These are phyloP conservation scores for Cygnus buccinator DNA, from an alignment of 2,113 vertebrate genomes.

Conservation along the genomic window DNA sequence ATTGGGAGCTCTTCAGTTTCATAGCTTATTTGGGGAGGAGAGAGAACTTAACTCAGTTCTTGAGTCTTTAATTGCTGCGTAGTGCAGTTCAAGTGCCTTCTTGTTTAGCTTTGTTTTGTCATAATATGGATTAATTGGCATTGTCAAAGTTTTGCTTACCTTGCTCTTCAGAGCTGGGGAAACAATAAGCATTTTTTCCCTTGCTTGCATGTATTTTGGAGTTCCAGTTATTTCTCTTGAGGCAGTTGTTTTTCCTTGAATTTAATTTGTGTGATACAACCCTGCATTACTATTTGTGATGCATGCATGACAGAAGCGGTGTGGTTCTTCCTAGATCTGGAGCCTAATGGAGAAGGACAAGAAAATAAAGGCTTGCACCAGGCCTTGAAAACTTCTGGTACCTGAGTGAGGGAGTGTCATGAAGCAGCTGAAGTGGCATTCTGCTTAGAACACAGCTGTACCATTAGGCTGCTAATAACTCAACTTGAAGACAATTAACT, in stretches of 20 bases:
- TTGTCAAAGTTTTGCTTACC: not conserved
- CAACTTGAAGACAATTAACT: not conserved
- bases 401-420: not conserved
- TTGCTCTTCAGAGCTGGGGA: not conserved
- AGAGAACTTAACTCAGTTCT: not conserved
- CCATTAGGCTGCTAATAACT: slow-evolving; percentile 1
- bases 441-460: not conserved
- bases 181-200: not conserved
- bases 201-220: not conserved
- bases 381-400: not conserved
- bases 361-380: not conserved
- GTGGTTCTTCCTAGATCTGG: not conserved
- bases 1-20: not conserved
- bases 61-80: too few species aligned
- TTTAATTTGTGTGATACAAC: not conserved
- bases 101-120: not conserved
- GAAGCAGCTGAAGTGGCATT: not conserved
- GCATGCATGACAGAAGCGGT: fast-evolving
- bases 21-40: not conserved
- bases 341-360: not conserved
- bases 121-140: not conserved
- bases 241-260: not conserved
- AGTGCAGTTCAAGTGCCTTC: not conserved
- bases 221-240: not conserved
- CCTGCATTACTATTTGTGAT: not conserved